Evolutionary conservation across 1,140 invertebrate genomes (phyloP).

Genomic region (Formica selysi): DNA sequence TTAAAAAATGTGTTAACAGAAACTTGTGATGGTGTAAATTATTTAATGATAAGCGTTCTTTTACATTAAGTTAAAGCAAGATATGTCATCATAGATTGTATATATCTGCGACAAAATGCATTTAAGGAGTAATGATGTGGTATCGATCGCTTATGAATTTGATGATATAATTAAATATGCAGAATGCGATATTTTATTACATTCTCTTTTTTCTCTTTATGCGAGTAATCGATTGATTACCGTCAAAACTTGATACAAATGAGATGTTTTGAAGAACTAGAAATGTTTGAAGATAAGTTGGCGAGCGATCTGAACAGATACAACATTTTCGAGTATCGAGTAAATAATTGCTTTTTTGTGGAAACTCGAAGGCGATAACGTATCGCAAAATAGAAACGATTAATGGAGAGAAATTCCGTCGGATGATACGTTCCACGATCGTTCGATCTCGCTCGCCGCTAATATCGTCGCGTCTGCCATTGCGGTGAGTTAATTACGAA

Average conservation of each 20-base stretch:
- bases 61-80: background rate
- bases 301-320: conserved; percentile 5
- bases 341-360: background rate
- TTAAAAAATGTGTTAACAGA: background rate
- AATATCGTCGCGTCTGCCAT: conserved; percentile 67
- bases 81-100: background rate
- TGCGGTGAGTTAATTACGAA: conserved; percentile 62
- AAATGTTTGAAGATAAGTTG: background rate
- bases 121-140: background rate
- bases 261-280: conserved; percentile 1
- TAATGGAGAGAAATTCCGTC: background rate
- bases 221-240: background rate
- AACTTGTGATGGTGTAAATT: background rate
- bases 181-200: conserved; percentile 28
- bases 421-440: conserved; percentile 26
- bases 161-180: background rate
- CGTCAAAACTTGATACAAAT: conserved; percentile 7
- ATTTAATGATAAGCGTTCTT: background rate
- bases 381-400: background rate
- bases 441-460: conserved; percentile 42
- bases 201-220: conserved; percentile 1
- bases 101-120: background rate
- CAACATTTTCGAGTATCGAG: conserved; percentile 2
- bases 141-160: background rate
- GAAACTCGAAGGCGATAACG: background rate